Evolutionary conservation across 1,140 invertebrate genomes (phyloP).

Genomic region (Solenopsis fugax): DNA sequence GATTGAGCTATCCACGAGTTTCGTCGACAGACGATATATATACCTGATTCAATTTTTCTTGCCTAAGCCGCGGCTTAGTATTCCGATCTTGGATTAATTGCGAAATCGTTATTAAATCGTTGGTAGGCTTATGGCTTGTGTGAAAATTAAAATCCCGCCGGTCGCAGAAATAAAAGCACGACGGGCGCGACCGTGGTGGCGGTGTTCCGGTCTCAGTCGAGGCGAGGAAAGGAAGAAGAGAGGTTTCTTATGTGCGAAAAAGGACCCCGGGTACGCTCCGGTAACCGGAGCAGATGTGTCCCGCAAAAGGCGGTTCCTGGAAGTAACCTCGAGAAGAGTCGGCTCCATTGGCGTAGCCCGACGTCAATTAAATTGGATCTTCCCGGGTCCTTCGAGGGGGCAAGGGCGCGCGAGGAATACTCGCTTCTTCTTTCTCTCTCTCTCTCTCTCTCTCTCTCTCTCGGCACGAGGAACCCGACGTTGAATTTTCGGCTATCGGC

Average conservation of each 20-base stretch:
- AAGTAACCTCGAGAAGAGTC: constrained; percentile 65
- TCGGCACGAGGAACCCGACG: constrained; percentile 8
- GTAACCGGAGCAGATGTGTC: constrained; percentile 77
- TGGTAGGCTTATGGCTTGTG: not conserved
- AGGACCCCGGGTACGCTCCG: constrained; percentile 57
- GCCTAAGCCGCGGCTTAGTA: not conserved
- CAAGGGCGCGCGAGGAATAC: not conserved
- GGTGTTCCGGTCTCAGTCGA: constrained; percentile 38
- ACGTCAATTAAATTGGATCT: constrained; percentile 53
- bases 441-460: not conserved
- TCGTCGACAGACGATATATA: not conserved
- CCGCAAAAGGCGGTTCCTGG: constrained; percentile 68
- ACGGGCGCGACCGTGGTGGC: not conserved
- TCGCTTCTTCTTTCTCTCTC: constrained; percentile 14
- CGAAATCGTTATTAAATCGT: constrained; percentile 48
- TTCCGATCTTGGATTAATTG: constrained; percentile 26
- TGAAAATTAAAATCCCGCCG: constrained; percentile 29
- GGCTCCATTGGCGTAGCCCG: constrained; percentile 53
- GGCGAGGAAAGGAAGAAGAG: constrained; percentile 12
- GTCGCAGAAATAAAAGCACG: constrained; percentile 27
- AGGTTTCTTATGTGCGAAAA: constrained; percentile 63
- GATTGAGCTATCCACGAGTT: constrained; percentile 28
- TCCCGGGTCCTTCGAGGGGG: not conserved
- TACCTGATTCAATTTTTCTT: constrained; percentile 12
- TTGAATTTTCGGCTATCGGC: constrained; percentile 47